A percentile compares a stretch with the other conserved stretches of the same genome.
Evolutionary conservation across 1,140 invertebrate genomes (phyloP).

Genomic region (Gryon sp.): DNA sequence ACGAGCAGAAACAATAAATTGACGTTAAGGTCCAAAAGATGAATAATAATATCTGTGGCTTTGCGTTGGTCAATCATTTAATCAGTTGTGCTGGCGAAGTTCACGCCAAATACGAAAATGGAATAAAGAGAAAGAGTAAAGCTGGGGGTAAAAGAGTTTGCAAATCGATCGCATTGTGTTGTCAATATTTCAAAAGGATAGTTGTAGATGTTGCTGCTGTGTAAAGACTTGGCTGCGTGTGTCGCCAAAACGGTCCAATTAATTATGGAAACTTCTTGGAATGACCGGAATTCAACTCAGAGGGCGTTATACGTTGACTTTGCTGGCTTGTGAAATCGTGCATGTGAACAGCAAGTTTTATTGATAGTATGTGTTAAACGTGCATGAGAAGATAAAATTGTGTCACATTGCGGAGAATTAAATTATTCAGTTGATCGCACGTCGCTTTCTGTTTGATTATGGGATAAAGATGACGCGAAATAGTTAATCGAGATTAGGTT

Average conservation of each 20-base stretch:
- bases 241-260: slow-evolving; percentile 25
- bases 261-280: slow-evolving; percentile 32
- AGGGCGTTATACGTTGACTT: neutral
- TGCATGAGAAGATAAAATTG: slow-evolving; percentile 18
- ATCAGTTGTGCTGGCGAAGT: slow-evolving; percentile 41
- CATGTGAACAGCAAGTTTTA: slow-evolving; percentile 5
- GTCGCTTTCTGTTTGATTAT: slow-evolving; percentile 26
- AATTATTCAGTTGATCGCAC: slow-evolving; percentile 12
- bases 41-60: slow-evolving; percentile 31
- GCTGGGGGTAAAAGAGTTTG: too few species aligned
- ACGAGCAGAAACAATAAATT: slow-evolving; percentile 56
- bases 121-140: slow-evolving; percentile 33
- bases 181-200: slow-evolving; percentile 35
- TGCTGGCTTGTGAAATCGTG: neutral
- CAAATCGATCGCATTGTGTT: slow-evolving; percentile 35
- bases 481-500: slow-evolving; percentile 12
- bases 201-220: slow-evolving; percentile 19
- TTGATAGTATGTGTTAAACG: slow-evolving; percentile 21
- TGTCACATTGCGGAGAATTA: slow-evolving; percentile 2
- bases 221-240: slow-evolving; percentile 44
- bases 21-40: slow-evolving; percentile 34
- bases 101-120: slow-evolving; percentile 28
- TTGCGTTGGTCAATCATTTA: slow-evolving; percentile 49
- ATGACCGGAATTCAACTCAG: neutral
- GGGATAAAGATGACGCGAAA: slow-evolving; percentile 12